phyloP scores from a whole-genome alignment of 92 coral and sea anemone species.

The Bergia puertoricense region DNA sequence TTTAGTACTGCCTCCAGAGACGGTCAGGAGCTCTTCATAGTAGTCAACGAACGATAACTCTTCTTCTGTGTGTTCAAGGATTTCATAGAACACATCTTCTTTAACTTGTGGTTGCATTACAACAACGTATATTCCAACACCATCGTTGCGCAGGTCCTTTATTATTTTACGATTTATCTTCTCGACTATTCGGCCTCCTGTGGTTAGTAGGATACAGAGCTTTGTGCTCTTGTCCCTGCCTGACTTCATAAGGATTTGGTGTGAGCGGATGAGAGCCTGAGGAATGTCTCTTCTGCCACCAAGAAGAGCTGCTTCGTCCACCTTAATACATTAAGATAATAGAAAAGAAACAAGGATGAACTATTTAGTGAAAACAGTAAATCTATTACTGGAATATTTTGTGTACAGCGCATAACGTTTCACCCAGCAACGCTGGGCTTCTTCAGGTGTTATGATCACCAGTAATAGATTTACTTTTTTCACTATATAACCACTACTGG shows the following conservation, averaged over 20 bases:
- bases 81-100: constrained; percentile 5
- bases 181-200: neutral
- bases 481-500: no score
- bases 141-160: neutral
- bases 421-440: no score
- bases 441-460: no score
- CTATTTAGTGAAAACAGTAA: no score
- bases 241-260: neutral
- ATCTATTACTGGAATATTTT: no score
- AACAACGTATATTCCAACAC: neutral
- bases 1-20: neutral
- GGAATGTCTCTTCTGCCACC: neutral
- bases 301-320: constrained; percentile 11
- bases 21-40: neutral
- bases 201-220: neutral
- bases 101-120: neutral
- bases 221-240: neutral
- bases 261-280: neutral
- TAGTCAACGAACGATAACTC: neutral
- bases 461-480: no score
- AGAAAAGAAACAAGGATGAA: neutral
- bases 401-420: no score
- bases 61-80: neutral
- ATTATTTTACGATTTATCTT: neutral
- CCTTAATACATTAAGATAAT: neutral